These are phyloP conservation scores for Rugalucina vietnamica DNA, from an alignment of 2,888 invertebrate genomes.

Conservation along the genomic window DNA sequence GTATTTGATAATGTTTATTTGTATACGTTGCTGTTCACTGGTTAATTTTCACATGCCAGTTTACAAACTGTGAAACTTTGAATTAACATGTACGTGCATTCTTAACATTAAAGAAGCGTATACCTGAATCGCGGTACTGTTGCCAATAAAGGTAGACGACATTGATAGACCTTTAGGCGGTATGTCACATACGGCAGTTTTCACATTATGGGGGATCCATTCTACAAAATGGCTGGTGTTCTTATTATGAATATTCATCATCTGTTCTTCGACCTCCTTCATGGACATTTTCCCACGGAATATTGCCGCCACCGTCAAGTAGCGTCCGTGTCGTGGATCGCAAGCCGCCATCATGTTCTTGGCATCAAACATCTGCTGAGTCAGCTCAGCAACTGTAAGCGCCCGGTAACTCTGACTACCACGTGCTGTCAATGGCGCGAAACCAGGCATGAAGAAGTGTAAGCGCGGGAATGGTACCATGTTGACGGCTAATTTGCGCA, in stretches of 20 bases:
- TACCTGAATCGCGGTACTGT: slow-evolving; percentile 78
- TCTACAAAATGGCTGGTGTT: slow-evolving; percentile 93
- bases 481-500: slow-evolving; percentile 77
- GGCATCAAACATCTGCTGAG: slow-evolving; percentile 94
- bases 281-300: slow-evolving; percentile 97
- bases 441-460: slow-evolving; percentile 96
- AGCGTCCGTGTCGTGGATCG: slow-evolving; percentile 95
- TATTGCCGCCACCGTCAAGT: slow-evolving; percentile 93
- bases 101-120: too few relatives aligned
- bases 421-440: slow-evolving; percentile 93
- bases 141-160: slow-evolving; percentile 94
- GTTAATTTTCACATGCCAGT: too few relatives aligned
- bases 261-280: slow-evolving; percentile 95
- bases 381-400: slow-evolving; percentile 94
- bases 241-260: slow-evolving; percentile 97
- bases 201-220: slow-evolving; percentile 97
- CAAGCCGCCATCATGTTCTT: slow-evolving; percentile 98
- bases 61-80: too few relatives aligned
- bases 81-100: too few relatives aligned
- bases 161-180: slow-evolving; percentile 94
- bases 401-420: slow-evolving; percentile 92
- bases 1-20: too few relatives aligned
- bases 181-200: slow-evolving; percentile 95
- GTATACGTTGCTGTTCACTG: too few relatives aligned
- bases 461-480: slow-evolving; percentile 90